A percentile compares a stretch with the other conserved stretches of the same genome.
Conservation (phyloP, 2,113 vertebrate genomes). For the Tyrannus savana region DNA sequence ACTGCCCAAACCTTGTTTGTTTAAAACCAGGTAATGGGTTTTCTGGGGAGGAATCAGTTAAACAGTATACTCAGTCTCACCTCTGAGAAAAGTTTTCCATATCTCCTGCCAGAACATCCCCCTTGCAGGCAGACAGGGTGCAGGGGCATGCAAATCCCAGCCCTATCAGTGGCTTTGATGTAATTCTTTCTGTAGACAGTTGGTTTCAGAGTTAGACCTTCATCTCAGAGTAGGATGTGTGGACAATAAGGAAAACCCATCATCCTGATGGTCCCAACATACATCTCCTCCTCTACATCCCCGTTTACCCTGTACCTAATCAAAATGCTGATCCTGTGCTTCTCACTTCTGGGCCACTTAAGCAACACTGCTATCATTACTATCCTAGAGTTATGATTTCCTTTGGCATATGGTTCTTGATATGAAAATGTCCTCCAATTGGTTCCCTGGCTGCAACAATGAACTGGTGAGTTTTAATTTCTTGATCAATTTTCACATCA, state of each 20-base stretch:
- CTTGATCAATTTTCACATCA: background rate
- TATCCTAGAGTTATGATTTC: background rate
- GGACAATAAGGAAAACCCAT: background rate
- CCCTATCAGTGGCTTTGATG: background rate
- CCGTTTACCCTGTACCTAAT: background rate
- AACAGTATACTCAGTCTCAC: background rate
- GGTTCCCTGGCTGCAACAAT: background rate
- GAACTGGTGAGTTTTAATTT: background rate
- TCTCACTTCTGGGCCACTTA: background rate
- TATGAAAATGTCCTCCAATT: background rate
- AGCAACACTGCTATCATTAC: background rate
- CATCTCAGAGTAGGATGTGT: background rate
- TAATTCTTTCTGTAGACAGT: background rate
- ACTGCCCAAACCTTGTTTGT: background rate
- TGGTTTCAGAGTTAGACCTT: background rate
- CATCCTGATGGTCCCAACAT: accelerated
- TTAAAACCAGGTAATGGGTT: background rate
- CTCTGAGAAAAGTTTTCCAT: background rate
- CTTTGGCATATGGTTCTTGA: background rate
- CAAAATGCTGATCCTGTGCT: background rate
- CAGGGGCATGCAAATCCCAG: background rate
- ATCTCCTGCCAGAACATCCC: background rate
- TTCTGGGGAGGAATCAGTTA: background rate
- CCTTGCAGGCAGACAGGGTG: background rate
- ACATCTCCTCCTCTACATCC: background rate